Evolutionary conservation across 2,113 vertebrate genomes (phyloP), one percentile per base, ranked within the genome.

Genomic region (Zosterops hypoxanthus): DNA sequence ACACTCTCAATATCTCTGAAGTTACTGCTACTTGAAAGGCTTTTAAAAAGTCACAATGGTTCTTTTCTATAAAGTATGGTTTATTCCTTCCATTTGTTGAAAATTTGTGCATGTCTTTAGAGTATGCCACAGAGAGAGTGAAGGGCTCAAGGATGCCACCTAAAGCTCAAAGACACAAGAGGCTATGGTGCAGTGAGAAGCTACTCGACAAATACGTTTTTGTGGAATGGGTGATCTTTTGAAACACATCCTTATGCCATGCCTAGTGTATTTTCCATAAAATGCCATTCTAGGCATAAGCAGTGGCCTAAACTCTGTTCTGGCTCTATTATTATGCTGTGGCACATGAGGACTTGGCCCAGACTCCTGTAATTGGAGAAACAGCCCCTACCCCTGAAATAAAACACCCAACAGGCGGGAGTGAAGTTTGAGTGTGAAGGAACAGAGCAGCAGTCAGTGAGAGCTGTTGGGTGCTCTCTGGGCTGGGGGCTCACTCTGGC

Each of bases 331-430:
- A 9, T 23, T 50, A 5, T 4, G 23, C 75, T 69, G 42, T 44
- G 44, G 41, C 21, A 26, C 6, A 19, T 0, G 2, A 63, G 8
- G 31, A 55, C 77, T 72, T 88, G 56, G 26, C 33, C 64, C 33
- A 50, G 20, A 59, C 23, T 73, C 8, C 11, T 46, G 18, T 16
- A 36, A 47, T 0, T 39, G 19, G 42, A 21, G 22, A 82, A 82
- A 82, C 36, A 50, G 13, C 3, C 0, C 0, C 6, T 1, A 21
- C 10, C 4, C 4, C 33, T 1, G 0, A 83, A 88, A 71, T 28
- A 68, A 69, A 63, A 77, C 47, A 1, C 2, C 2, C 34, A 82
- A 14, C 15, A 69, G 26, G 23, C 47, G 36, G 80, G 33, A 94
- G 11, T 21, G 33, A 42, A 59, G 56, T 29, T 50, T 59, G 61